Evolutionary conservation across 1,140 invertebrate species (phyloP).

Genomic region (Phenacoccus solenopsis): DNA sequence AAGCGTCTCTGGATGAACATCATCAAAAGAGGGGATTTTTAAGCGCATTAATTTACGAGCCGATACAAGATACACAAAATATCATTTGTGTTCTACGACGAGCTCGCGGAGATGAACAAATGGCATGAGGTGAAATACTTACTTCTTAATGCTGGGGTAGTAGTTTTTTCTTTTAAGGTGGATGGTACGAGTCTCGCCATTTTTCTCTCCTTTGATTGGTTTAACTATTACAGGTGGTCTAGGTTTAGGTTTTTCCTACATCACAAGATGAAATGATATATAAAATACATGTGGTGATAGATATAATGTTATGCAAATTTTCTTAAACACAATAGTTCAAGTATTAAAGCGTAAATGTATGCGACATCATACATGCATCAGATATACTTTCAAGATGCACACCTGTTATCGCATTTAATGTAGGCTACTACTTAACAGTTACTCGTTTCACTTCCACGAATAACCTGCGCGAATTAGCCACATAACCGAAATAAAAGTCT

Average conservation of each 20-base stretch:
- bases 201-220: slow-evolving; percentile 86
- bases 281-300: too few relatives aligned
- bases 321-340: too few relatives aligned
- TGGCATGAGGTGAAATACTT: slow-evolving; percentile 26
- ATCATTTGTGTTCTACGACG: background rate
- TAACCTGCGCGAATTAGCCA: background rate
- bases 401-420: background rate
- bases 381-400: background rate
- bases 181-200: slow-evolving; percentile 79
- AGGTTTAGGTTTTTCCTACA: slow-evolving; percentile 47
- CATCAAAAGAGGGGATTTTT: background rate
- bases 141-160: slow-evolving; percentile 60
- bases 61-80: background rate
- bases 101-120: background rate
- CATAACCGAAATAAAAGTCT: background rate
- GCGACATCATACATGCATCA: background rate
- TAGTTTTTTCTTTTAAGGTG: slow-evolving; percentile 60
- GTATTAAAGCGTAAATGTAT: background rate
- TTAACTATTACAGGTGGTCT: slow-evolving; percentile 58
- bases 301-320: too few relatives aligned
- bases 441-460: background rate
- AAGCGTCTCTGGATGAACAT: background rate
- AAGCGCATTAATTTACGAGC: background rate
- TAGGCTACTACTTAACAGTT: slow-evolving; percentile 1
- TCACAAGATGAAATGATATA: too few relatives aligned